Percentiles rank a stretch among this genome's conserved stretches.
phyloP scores from a whole-genome alignment of 2,113 vertebrate species.

The Platycercus adscitus region DNA sequence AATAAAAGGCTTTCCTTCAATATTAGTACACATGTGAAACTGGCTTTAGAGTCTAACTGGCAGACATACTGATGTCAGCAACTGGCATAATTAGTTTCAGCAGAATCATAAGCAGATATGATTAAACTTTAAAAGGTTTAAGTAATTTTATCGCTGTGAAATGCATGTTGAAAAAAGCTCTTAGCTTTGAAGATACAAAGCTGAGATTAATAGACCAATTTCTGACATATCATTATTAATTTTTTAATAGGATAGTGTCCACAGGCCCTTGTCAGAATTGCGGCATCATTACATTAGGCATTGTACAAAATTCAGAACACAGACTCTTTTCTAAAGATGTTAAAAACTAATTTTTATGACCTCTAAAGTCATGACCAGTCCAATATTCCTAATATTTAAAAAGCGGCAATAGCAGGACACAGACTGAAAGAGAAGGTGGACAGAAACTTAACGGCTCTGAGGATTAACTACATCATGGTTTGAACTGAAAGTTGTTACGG shows the following conservation, averaged over 20 bases:
- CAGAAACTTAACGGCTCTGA: neutral
- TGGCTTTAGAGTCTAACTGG: neutral
- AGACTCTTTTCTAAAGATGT: neutral
- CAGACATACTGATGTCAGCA: slow-evolving; percentile 39
- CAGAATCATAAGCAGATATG: slow-evolving; percentile 51
- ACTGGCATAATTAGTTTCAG: slow-evolving; percentile 52
- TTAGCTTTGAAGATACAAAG: slow-evolving; percentile 65
- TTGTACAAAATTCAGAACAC: neutral
- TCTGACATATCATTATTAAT: slow-evolving; percentile 51
- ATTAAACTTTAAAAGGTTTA: slow-evolving; percentile 69
- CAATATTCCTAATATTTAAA: neutral
- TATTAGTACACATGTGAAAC: neutral
- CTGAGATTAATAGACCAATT: slow-evolving; percentile 58
- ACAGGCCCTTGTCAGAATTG: neutral
- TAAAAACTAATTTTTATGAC: neutral
- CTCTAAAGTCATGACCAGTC: neutral
- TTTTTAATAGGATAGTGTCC: slow-evolving; percentile 52
- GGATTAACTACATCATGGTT: neutral
- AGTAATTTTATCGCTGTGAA: slow-evolving; percentile 60
- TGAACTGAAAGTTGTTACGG: neutral
- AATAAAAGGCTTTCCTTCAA: neutral
- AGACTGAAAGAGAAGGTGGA: neutral
- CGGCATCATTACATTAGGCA: neutral
- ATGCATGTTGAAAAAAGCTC: slow-evolving; percentile 51
- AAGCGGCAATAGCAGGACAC: neutral